Conservation (phyloP, 1,140 invertebrate species). For the Drosophila orena region DNA sequence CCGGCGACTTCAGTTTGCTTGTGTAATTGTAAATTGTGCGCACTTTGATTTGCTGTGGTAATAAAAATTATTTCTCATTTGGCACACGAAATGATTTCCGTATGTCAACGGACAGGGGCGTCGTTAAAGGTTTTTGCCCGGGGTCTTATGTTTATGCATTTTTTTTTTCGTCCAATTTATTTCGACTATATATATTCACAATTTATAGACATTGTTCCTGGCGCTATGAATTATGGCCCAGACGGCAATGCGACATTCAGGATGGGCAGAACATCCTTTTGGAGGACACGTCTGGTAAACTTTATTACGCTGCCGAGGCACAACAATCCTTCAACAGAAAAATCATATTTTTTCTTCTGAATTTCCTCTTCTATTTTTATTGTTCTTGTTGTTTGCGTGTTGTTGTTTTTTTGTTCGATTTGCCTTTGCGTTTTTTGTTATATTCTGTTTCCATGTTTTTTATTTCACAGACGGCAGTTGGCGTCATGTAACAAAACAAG, state of each 20-base stretch:
- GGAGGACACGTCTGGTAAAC: conserved; percentile 29
- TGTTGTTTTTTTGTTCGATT: conserved; percentile 22
- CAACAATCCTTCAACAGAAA: conserved; percentile 16
- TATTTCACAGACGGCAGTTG: conserved; percentile 44
- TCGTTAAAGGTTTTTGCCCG: conserved; percentile 16
- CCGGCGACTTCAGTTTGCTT: conserved; percentile 14
- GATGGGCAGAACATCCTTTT: conserved; percentile 15
- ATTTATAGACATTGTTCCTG: conserved; percentile 32
- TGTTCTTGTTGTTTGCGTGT: conserved; percentile 54
- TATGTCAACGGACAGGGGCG: conserved; percentile 45
- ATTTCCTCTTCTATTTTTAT: conserved; percentile 35
- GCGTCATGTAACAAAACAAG: conserved; percentile 55
- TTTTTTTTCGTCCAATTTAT: conserved; percentile 7
- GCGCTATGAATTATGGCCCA: conserved; percentile 33
- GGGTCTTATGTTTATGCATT: conserved; percentile 7
- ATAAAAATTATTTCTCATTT: conserved; percentile 70
- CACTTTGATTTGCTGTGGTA: conserved; percentile 71
- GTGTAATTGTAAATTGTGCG: conserved; percentile 71
- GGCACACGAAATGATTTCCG: conserved; percentile 63
- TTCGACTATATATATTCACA: conserved; percentile 13
- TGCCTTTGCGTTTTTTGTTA: conserved; percentile 11
- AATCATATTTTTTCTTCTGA: conserved; percentile 28
- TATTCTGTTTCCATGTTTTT: conserved; percentile 4
- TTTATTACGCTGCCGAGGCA: conserved; percentile 31
- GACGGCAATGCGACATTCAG: conserved; percentile 38